Conservation (phyloP, 2,113 vertebrate species). For the Setophaga coronata region DNA sequence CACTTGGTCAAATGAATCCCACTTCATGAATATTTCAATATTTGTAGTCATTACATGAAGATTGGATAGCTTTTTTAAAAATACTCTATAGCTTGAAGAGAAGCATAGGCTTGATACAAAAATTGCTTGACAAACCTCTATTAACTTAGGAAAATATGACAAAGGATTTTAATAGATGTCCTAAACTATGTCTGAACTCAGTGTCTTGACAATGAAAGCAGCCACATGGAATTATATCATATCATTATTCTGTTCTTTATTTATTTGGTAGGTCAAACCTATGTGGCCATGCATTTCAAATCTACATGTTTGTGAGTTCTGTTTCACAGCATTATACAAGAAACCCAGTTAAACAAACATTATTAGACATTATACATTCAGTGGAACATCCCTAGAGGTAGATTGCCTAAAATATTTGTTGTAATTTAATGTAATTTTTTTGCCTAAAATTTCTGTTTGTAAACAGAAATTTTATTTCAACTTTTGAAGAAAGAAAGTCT, state of each 20-base stretch:
- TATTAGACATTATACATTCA: background rate
- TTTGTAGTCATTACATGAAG: background rate
- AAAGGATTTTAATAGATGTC: background rate
- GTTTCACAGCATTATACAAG: background rate
- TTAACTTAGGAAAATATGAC: background rate
- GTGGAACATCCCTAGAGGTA: background rate
- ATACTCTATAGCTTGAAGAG: background rate
- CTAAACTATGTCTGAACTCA: background rate
- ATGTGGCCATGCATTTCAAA: background rate
- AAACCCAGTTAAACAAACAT: background rate
- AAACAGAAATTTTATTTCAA: background rate
- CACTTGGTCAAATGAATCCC: background rate
- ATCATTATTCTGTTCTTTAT: background rate
- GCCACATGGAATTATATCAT: background rate
- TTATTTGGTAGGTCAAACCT: background rate
- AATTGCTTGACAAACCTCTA: background rate
- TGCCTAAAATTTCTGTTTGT: background rate
- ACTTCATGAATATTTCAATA: slow-evolving; percentile 40
- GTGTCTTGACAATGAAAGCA: background rate
- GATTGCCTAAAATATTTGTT: background rate
- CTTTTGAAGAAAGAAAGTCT: background rate
- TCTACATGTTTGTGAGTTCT: background rate
- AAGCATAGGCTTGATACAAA: background rate
- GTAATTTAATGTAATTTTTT: too few relatives aligned
- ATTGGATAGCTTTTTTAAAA: background rate